Percentiles rank a stretch among this genome's conserved stretches.
These are phyloP conservation scores for Helicoverpa assulta DNA, from an alignment of 2,888 invertebrate genomes.

Conservation along the genomic window DNA sequence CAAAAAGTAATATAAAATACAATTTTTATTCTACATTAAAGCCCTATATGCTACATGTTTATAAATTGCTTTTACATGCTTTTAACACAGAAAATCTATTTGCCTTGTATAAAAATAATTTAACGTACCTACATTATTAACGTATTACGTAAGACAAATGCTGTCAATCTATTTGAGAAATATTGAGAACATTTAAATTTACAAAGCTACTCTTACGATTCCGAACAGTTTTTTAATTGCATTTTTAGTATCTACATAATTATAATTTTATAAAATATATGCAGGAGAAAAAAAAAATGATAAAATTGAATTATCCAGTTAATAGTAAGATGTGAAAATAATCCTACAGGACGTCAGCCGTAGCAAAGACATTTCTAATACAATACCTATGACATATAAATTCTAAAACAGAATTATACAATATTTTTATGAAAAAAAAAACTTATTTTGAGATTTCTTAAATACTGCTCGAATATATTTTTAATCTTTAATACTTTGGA, in stretches of 20 bases:
- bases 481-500: slow-evolving; percentile 36
- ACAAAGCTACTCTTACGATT: slow-evolving; percentile 7
- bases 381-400: background rate
- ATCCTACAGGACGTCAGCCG: background rate
- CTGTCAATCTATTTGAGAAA: slow-evolving; percentile 19
- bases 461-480: slow-evolving; percentile 27
- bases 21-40: background rate
- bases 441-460: slow-evolving; percentile 24
- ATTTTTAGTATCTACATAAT: background rate
- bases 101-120: slow-evolving; percentile 15
- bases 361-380: background rate
- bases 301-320: no score
- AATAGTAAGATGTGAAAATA: no score
- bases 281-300: no score
- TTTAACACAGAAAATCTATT: slow-evolving; percentile 6
- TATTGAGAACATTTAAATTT: slow-evolving; percentile 6
- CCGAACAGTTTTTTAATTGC: background rate
- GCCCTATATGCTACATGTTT: background rate
- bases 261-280: no score
- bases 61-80: slow-evolving; percentile 4
- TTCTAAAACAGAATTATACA: slow-evolving; percentile 4
- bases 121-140: slow-evolving; percentile 2
- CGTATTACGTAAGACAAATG: slow-evolving; percentile 19
- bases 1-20: background rate
- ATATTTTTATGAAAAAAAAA: slow-evolving; percentile 5